These are phyloP conservation scores for Ceratitis capitata DNA, from an alignment of 1,140 invertebrate species.

Conservation along the genomic window DNA sequence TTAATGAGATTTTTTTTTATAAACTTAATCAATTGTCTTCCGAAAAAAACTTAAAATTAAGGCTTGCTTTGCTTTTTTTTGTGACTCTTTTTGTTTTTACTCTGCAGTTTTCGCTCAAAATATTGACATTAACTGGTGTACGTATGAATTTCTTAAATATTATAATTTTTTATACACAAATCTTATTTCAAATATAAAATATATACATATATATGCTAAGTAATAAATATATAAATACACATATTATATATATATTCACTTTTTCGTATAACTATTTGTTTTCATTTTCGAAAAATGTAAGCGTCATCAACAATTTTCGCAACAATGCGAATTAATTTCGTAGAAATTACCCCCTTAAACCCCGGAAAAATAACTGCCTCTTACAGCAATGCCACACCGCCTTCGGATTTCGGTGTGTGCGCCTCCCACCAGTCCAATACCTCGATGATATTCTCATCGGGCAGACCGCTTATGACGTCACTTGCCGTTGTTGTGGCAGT, in stretches of 20 bases:
- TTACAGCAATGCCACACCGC: conserved; percentile 44
- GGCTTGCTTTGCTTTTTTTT: conserved; percentile 23
- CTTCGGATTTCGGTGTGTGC: conserved; percentile 62
- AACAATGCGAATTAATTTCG: neutral
- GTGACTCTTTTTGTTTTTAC: neutral
- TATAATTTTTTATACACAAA: neutral
- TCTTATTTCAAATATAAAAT: neutral
- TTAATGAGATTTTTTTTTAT: neutral
- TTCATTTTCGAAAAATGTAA: conserved; percentile 37
- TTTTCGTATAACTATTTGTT: neutral
- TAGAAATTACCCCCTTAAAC: neutral
- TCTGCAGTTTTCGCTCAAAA: neutral
- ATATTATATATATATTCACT: neutral
- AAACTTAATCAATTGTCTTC: conserved; percentile 32
- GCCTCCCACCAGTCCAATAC: conserved; percentile 68
- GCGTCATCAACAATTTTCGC: conserved; percentile 40
- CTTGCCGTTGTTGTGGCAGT: conserved; percentile 44
- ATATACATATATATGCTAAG: neutral
- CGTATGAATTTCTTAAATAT: too few species aligned
- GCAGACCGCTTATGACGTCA: conserved; percentile 43
- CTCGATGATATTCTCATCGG: conserved; percentile 66
- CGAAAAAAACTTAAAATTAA: neutral
- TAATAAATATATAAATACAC: neutral
- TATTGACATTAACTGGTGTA: neutral
- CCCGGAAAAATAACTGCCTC: neutral